These are phyloP conservation scores for Drosophila silvestris DNA, from an alignment of 2,888 invertebrate genomes.

Conservation along the genomic window DNA sequence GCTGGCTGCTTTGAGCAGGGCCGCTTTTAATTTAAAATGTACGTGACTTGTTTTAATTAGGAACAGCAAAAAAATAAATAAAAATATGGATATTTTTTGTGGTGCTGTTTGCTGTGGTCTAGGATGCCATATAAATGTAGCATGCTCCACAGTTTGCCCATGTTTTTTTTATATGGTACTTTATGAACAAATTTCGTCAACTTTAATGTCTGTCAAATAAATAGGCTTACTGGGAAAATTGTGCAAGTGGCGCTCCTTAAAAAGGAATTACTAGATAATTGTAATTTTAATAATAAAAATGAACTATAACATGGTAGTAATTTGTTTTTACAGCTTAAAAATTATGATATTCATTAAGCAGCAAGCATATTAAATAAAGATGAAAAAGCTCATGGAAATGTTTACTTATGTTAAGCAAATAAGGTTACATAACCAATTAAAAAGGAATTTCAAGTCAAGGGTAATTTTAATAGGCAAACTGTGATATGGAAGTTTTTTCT, in stretches of 20 bases:
- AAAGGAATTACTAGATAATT: neutral
- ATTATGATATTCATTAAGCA: neutral
- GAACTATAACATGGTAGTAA: neutral
- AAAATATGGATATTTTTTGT: conserved; percentile 50
- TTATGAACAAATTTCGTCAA: conserved; percentile 3
- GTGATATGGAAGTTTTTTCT: neutral
- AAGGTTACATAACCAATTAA: neutral
- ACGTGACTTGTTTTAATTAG: conserved; percentile 80
- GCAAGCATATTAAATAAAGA: neutral
- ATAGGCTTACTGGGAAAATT: conserved; percentile 1
- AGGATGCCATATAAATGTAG: conserved; percentile 36
- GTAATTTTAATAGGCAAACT: neutral
- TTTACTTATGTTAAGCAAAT: neutral
- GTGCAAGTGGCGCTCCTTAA: neutral
- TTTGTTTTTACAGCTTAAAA: neutral
- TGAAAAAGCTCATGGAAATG: neutral
- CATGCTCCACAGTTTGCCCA: conserved; percentile 17
- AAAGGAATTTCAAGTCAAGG: neutral
- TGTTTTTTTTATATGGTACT: neutral
- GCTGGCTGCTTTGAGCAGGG: conserved; percentile 53
- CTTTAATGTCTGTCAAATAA: conserved; percentile 25
- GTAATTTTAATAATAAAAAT: neutral
- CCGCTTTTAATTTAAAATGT: conserved; percentile 74
- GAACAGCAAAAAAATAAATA: conserved; percentile 2
- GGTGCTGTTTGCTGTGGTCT: conserved; percentile 7